A percentile compares a stretch with the other conserved stretches of the same genome.
Conservation (phyloP, 1,140 invertebrate genomes). For the Drosophila rhopaloa region DNA sequence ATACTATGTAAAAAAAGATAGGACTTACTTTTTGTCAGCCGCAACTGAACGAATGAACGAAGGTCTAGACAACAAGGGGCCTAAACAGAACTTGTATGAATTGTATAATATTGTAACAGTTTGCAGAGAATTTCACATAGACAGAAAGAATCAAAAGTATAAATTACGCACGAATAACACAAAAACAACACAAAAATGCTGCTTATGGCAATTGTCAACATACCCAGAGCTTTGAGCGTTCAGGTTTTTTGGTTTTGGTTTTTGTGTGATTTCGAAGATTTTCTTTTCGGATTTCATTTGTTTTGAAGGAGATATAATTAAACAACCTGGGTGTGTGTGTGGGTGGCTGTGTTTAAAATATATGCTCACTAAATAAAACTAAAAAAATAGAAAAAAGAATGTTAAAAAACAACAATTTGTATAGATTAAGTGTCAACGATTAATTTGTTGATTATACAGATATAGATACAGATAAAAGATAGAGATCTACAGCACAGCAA, state of each 20-base stretch:
- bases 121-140: constrained; percentile 52
- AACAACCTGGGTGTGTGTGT: constrained; percentile 38
- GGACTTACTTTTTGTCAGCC: constrained; percentile 63
- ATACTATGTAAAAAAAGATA: constrained; percentile 38
- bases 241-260: constrained; percentile 28
- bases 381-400: constrained; percentile 40
- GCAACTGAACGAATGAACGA: constrained; percentile 49
- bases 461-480: constrained; percentile 46
- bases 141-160: constrained; percentile 47
- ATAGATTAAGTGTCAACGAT: constrained; percentile 52
- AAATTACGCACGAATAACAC: constrained; percentile 54
- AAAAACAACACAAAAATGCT: constrained; percentile 50
- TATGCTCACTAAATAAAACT: constrained; percentile 58
- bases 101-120: constrained; percentile 52
- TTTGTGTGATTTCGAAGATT: constrained; percentile 34
- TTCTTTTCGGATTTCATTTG: constrained; percentile 45
- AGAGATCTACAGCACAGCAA: constrained; percentile 49
- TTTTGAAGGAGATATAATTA: constrained; percentile 30
- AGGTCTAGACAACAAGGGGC: constrained; percentile 45
- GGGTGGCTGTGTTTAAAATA: constrained; percentile 18
- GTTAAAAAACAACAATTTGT: constrained; percentile 33
- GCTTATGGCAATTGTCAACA: constrained; percentile 57
- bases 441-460: constrained; percentile 57
- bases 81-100: constrained; percentile 26
- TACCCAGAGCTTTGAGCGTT: constrained; percentile 52